phyloP scores from a whole-genome alignment of 2,888 invertebrate genomes.

The Melanotus villosus region DNA sequence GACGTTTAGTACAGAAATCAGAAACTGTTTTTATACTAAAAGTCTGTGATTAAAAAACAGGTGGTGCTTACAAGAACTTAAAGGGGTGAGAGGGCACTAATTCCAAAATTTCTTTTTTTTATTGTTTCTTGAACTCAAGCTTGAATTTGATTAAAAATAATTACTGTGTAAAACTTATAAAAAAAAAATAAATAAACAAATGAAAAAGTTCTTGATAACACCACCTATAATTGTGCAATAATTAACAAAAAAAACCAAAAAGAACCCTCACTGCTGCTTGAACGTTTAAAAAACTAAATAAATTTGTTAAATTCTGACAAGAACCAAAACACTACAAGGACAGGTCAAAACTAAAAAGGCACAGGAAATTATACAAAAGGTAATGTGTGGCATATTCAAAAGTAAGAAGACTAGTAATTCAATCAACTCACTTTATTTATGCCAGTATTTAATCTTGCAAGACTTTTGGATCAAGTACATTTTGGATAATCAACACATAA shows the following conservation, averaged over 20 bases:
- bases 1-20: constrained; percentile 9
- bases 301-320: neutral
- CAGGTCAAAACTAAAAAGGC: neutral
- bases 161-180: too few species aligned
- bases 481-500: constrained; percentile 1
- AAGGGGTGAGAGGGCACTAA: too few species aligned
- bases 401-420: constrained; percentile 36
- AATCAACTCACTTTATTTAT: constrained; percentile 51
- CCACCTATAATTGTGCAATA: too few species aligned
- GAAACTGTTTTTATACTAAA: constrained; percentile 1
- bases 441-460: constrained; percentile 63
- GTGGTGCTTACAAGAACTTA: constrained; percentile 4
- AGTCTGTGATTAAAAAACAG: neutral
- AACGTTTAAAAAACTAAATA: too few species aligned
- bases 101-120: too few species aligned
- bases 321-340: constrained; percentile 1
- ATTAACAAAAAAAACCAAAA: too few species aligned
- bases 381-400: constrained; percentile 43
- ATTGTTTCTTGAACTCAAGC: too few species aligned
- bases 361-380: constrained; percentile 11
- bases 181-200: too few species aligned
- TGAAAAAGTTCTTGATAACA: too few species aligned
- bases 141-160: too few species aligned
- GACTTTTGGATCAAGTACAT: constrained; percentile 51
- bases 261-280: too few species aligned